Evolutionary conservation across 2,888 invertebrate genomes (phyloP).

Genomic region (Pachliopta kotzebuea): DNA sequence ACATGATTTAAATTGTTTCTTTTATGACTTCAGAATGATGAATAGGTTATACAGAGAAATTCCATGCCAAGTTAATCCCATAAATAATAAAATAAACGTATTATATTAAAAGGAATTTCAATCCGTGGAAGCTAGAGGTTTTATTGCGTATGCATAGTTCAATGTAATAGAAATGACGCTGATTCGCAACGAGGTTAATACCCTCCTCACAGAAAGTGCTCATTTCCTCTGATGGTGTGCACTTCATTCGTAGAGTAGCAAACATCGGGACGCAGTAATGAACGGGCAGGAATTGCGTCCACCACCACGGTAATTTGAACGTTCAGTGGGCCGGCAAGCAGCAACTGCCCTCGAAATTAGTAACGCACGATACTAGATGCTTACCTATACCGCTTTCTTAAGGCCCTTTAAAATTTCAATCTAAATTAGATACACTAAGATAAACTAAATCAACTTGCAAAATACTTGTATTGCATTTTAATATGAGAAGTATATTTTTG

Average conservation of each 20-base stretch:
- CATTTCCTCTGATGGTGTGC: constrained; percentile 55
- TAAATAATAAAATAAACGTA: too few relatives aligned
- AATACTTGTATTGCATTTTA: too few relatives aligned
- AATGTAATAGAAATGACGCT: constrained; percentile 16
- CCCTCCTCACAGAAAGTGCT: constrained; percentile 58
- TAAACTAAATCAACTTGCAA: too few relatives aligned
- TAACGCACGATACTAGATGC: constrained; percentile 37
- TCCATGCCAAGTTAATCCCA: too few relatives aligned
- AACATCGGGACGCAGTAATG: constrained; percentile 58
- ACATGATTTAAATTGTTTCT: neutral
- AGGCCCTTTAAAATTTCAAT: neutral
- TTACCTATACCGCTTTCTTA: constrained; percentile 23
- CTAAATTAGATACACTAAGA: neutral
- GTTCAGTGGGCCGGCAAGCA: constrained; percentile 66
- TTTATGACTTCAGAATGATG: too few relatives aligned
- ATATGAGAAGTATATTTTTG: too few relatives aligned
- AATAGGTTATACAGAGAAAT: too few relatives aligned
- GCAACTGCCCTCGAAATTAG: constrained; percentile 69
- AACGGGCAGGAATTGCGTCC: constrained; percentile 52
- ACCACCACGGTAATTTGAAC: constrained; percentile 70
- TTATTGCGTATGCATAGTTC: constrained; percentile 20
- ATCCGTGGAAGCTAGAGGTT: constrained; percentile 6
- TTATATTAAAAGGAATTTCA: neutral
- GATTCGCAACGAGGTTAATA: constrained; percentile 44
- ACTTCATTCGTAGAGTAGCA: constrained; percentile 60